A percentile compares a stretch with the other conserved stretches of the same genome.
Evolutionary conservation across 2,113 vertebrate species (phyloP).

Genomic region (Cephalopholis sonnerati): DNA sequence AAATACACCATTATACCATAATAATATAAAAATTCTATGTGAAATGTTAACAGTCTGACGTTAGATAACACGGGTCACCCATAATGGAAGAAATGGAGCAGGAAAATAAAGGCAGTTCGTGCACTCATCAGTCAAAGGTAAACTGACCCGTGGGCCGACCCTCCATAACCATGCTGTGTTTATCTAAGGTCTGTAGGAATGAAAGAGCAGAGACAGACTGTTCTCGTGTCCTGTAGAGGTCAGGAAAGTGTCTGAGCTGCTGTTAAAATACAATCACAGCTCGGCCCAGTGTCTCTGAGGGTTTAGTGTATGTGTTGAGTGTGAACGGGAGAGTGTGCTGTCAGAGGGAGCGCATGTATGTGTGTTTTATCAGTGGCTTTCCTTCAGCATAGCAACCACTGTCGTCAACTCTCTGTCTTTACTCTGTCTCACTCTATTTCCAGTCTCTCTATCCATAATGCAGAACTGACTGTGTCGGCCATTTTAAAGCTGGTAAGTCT

Average conservation of each 20-base stretch:
- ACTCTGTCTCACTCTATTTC: not conserved
- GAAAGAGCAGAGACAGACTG: not conserved
- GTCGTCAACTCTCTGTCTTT: not conserved
- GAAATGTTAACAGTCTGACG: too few species aligned
- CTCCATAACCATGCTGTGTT: not conserved
- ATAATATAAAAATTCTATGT: too few species aligned
- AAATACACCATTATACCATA: too few species aligned
- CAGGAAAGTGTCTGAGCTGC: constrained; percentile 6
- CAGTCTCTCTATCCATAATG: not conserved
- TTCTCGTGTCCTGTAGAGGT: not conserved
- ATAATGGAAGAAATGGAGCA: not conserved
- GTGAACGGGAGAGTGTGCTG: not conserved
- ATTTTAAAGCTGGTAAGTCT: constrained; percentile 22
- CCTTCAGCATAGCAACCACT: constrained; percentile 41
- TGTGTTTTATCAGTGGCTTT: constrained; percentile 38
- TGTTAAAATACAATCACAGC: constrained; percentile 17
- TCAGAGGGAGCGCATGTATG: not conserved
- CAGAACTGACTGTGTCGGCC: constrained; percentile 20
- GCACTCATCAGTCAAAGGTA: not conserved
- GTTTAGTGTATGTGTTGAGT: constrained; percentile 5
- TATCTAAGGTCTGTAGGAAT: not conserved
- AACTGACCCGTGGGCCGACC: not conserved
- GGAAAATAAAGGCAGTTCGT: not conserved
- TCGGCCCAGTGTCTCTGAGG: constrained; percentile 1
- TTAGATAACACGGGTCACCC: too few species aligned